Evolutionary conservation across 2,888 invertebrate genomes (phyloP).

Genomic region (Seladonia tumulorum): DNA sequence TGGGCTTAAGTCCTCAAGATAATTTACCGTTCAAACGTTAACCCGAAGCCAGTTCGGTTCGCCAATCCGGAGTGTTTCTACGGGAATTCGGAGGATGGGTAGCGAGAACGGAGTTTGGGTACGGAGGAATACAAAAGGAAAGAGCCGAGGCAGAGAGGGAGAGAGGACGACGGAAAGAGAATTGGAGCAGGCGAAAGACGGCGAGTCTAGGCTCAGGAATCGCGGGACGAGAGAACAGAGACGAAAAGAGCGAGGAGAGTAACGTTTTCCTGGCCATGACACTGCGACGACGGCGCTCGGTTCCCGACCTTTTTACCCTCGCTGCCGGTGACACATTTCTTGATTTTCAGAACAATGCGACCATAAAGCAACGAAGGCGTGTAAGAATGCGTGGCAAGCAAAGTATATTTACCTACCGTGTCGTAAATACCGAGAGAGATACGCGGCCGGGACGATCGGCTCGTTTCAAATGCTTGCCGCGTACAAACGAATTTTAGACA

Average conservation of each 20-base stretch:
- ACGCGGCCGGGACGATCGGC: conserved; percentile 41
- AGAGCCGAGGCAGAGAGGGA: conserved; percentile 11
- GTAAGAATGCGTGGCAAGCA: conserved; percentile 70
- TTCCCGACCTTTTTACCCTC: conserved; percentile 80
- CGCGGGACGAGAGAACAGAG: conserved; percentile 47
- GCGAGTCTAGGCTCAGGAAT: conserved; percentile 46
- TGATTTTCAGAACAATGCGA: conserved; percentile 83
- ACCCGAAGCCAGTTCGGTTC: conserved; percentile 61
- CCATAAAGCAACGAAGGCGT: conserved; percentile 77
- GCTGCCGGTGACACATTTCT: conserved; percentile 83
- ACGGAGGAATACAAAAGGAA: conserved; percentile 28
- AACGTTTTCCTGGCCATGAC: conserved; percentile 81
- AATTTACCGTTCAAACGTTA: conserved; percentile 79
- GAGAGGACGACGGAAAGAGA: not conserved
- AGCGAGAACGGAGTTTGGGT: conserved; percentile 4
- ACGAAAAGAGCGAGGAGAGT: conserved; percentile 65
- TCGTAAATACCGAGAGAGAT: conserved; percentile 58
- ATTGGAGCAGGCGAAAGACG: conserved; percentile 37
- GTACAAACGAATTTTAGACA: conserved; percentile 46
- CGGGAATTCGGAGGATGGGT: conserved; percentile 43
- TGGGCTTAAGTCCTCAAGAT: conserved; percentile 71
- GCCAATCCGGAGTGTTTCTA: conserved; percentile 43
- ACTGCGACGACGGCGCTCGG: conserved; percentile 74
- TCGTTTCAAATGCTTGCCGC: conserved; percentile 75
- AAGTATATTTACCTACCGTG: conserved; percentile 63